Percentiles rank a stretch among this genome's conserved stretches.
Conservation (phyloP, 2,888 invertebrate species). For the Stictocephala bisonia region DNA sequence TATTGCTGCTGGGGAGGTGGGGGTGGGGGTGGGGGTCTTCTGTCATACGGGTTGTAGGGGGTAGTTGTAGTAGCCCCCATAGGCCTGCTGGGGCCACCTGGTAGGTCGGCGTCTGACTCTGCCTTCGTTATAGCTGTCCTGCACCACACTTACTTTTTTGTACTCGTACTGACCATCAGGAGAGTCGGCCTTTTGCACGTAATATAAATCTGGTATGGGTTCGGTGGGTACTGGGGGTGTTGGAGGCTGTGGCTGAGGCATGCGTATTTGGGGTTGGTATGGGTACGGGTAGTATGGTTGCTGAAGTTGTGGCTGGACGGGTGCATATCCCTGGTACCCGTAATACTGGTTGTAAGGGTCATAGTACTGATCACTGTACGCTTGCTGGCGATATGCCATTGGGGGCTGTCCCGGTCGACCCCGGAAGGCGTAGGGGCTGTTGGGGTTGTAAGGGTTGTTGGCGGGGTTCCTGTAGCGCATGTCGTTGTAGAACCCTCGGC, state of each 20-base stretch:
- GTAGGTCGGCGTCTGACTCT: too few relatives aligned
- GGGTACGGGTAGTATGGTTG: background rate
- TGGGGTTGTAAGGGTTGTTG: background rate
- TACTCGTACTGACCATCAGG: constrained; percentile 15
- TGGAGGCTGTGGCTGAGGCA: background rate
- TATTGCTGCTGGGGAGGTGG: too few relatives aligned
- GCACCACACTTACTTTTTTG: constrained; percentile 4
- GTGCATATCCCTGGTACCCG: background rate
- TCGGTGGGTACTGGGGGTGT: background rate
- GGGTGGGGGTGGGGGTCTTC: too few relatives aligned
- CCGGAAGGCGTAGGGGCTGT: constrained; percentile 17
- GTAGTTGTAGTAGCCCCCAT: too few relatives aligned
- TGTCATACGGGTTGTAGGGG: too few relatives aligned
- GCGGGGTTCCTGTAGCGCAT: background rate
- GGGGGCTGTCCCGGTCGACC: too few relatives aligned
- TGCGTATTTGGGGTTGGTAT: background rate
- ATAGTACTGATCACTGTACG: background rate
- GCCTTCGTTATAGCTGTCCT: too few relatives aligned
- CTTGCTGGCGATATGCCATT: constrained; percentile 4
- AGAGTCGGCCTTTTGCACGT: constrained; percentile 12
- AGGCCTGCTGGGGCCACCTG: too few relatives aligned
- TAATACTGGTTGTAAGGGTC: too few relatives aligned
- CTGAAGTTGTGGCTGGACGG: background rate
- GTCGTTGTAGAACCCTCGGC: background rate
- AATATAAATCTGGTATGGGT: constrained; percentile 10